phyloP scores from a whole-genome alignment of 2,113 vertebrate species.

The Carollia perspicillata region DNA sequence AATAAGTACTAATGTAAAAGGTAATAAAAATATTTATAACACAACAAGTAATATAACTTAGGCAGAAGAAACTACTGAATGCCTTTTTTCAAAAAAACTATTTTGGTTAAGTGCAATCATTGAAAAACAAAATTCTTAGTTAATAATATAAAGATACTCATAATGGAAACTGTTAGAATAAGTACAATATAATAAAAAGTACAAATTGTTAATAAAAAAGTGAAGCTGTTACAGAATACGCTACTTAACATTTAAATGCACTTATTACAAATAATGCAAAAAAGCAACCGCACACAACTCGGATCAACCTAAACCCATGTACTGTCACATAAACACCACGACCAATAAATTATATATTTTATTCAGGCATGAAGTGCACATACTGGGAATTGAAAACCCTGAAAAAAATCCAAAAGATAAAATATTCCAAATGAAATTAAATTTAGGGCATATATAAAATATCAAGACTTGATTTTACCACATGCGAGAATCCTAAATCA shows the following conservation, averaged over 20 bases:
- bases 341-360: neutral
- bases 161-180: neutral
- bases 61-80: constrained; percentile 1
- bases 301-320: neutral
- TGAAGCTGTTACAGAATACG: neutral
- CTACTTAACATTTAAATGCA: constrained; percentile 14
- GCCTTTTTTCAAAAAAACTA: neutral
- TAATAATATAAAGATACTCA: neutral
- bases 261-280: neutral
- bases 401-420: neutral
- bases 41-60: neutral
- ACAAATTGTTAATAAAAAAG: neutral
- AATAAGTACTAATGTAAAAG: neutral
- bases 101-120: neutral
- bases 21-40: neutral
- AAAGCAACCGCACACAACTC: neutral
- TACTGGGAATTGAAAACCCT: neutral
- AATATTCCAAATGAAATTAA: neutral
- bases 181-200: neutral
- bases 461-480: neutral
- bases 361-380: neutral
- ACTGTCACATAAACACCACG: neutral
- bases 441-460: constrained; percentile 13
- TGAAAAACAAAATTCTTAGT: neutral
- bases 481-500: neutral